Percentiles rank a stretch among this genome's conserved stretches.
These are phyloP conservation scores for Prorops nasuta DNA, from an alignment of 1,140 invertebrate species.

Conservation along the genomic window DNA sequence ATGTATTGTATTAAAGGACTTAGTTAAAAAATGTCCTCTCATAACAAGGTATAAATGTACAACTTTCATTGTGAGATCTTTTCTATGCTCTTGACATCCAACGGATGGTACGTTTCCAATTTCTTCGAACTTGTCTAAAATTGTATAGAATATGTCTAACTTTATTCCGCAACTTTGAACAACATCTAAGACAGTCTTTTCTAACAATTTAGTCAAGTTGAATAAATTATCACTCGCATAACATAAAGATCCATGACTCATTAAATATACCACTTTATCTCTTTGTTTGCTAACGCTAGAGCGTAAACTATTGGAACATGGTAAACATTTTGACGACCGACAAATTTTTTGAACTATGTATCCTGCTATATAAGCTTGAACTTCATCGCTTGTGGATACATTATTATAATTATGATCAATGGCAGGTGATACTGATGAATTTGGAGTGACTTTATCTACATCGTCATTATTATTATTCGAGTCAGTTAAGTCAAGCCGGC, in stretches of 20 bases:
- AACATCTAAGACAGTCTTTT: constrained; percentile 4
- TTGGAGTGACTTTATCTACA: no score
- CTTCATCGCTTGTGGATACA: constrained; percentile 13
- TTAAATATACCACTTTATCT: constrained; percentile 4
- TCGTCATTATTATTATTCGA: neutral
- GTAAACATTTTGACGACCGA: constrained; percentile 10
- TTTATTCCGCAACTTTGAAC: constrained; percentile 1
- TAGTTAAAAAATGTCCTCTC: constrained; percentile 4
- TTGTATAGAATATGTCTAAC: constrained; percentile 1
- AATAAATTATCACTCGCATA: constrained; percentile 7
- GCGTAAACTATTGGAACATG: no score
- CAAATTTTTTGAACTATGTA: constrained; percentile 12
- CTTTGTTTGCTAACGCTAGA: neutral
- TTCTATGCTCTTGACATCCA: constrained; percentile 4
- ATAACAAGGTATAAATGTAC: constrained; percentile 10
- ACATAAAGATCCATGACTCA: constrained; percentile 1
- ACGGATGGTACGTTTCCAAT: neutral
- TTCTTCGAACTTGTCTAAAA: neutral
- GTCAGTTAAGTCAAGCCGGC: neutral
- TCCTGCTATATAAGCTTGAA: constrained; percentile 12
- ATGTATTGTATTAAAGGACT: neutral
- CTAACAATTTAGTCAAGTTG: constrained; percentile 2
- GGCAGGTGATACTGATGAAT: no score
- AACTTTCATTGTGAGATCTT: constrained; percentile 5
- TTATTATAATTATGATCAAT: constrained; percentile 15